phyloP scores from a whole-genome alignment of 2,888 invertebrate species.

The Chymomyza caudatula region DNA sequence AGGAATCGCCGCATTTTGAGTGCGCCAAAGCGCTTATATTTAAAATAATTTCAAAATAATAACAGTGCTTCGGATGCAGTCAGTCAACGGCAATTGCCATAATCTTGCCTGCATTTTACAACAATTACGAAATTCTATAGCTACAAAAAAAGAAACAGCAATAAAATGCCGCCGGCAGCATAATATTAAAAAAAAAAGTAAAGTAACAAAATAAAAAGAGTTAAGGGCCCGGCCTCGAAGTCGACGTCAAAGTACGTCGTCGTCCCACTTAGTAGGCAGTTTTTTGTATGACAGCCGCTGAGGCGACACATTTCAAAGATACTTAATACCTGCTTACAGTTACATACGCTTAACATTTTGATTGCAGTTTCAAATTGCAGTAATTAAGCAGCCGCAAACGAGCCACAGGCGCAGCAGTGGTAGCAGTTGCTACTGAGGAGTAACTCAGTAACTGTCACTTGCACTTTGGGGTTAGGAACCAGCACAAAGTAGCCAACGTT shows the following conservation, averaged over 20 bases:
- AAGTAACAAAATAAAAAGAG: slow-evolving; percentile 19
- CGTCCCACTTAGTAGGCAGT: slow-evolving; percentile 41
- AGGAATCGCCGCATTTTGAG: background rate
- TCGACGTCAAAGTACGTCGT: background rate
- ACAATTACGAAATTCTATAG: slow-evolving; percentile 44
- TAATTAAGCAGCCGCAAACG: slow-evolving; percentile 35
- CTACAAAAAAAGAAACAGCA: slow-evolving; percentile 12
- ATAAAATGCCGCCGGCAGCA: slow-evolving; percentile 34
- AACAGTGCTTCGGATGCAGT: slow-evolving; percentile 34
- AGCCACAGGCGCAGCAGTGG: background rate
- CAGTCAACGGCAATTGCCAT: slow-evolving; percentile 30
- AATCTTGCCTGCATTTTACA: slow-evolving; percentile 45
- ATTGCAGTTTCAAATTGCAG: slow-evolving; percentile 59
- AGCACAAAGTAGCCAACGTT: background rate
- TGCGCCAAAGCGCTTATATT: slow-evolving; percentile 34
- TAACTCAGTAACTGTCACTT: slow-evolving; percentile 42
- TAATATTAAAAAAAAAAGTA: background rate
- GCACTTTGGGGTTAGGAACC: slow-evolving; percentile 20
- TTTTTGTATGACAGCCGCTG: slow-evolving; percentile 15
- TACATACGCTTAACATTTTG: slow-evolving; percentile 40
- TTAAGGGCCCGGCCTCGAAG: slow-evolving; percentile 21
- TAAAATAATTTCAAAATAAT: slow-evolving; percentile 61
- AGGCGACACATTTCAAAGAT: slow-evolving; percentile 33
- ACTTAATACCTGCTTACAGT: slow-evolving; percentile 32
- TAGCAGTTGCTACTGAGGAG: background rate